Evolutionary conservation across 2,888 invertebrate species (phyloP), one percentile per base, ranked within the genome.

Genomic region (Morpho deidamia): DNA sequence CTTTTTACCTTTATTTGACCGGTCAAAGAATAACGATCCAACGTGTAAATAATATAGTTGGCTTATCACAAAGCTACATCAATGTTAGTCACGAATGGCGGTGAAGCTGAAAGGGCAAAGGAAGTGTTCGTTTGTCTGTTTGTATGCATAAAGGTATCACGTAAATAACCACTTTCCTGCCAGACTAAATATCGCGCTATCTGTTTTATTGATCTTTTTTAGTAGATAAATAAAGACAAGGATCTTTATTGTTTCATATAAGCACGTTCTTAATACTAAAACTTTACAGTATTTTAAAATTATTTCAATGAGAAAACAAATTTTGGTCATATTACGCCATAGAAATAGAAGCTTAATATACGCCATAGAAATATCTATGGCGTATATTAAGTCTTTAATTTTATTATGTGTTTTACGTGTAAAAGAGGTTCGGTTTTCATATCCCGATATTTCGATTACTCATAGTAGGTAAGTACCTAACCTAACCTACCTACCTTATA

Each of bases 31-130:
- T 62, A 55, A 52, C 56, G 53, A 63, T 63, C 59, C 54, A 56
- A 59, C 50, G 58, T 60, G 60, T 61, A 64, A 61, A 62, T 61
- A 65, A 63, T 64, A 60, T 73, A 65, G 71, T 70, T 67, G 67
- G 66, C 69, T 81, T 84, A 86, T 84, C 87, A 78, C 58, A 63
- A 69, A 68, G 66, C 71, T 68, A 71, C 76, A 84, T 84, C 84
- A 70, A 69, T 69, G 74, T 71, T 71, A 74, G 82, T 84, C 85
- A 81, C 83, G 83, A 79, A 71, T 70, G 72, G 70, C 81, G 79
- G 83, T 73, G 66, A 70, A 70, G 69, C 77, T 72, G 68, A 83
- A 83, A 80, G 73, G 65, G 67, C 68, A 70, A 63, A 67, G 72
- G 70, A 70, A 71, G 68, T 71, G 71, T 63, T 66, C 66, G 67